A percentile compares a stretch with the other conserved stretches of the same genome.
Conservation (phyloP, 2,113 vertebrate genomes). For the Siphamia tubifer region DNA sequence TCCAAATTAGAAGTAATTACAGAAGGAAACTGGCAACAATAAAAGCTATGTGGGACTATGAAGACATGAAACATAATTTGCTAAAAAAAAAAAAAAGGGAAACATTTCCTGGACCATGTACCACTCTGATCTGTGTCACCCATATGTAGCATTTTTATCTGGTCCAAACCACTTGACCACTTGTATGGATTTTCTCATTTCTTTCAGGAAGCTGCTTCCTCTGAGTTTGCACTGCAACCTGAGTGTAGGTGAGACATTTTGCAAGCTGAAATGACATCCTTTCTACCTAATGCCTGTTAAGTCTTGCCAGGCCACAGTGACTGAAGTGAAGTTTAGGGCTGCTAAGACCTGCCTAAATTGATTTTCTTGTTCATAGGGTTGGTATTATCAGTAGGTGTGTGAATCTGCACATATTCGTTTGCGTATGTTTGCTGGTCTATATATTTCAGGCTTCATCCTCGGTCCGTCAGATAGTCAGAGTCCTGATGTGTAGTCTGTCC, state of each 20-base stretch:
- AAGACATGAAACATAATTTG: too few species aligned
- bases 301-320: constrained; percentile 27
- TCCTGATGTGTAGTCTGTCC: not conserved
- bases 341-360: not conserved
- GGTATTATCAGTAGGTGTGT: constrained; percentile 2
- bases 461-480: not conserved
- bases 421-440: not conserved
- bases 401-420: not conserved
- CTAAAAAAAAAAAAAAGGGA: too few species aligned
- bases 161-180: too few species aligned
- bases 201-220: too few species aligned
- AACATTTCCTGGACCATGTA: too few species aligned
- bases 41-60: too few species aligned
- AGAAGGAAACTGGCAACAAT: too few species aligned
- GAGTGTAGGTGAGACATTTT: not conserved
- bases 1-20: too few species aligned
- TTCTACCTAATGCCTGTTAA: constrained; percentile 4
- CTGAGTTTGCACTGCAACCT: constrained; percentile 2
- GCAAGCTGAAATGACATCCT: not conserved
- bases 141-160: too few species aligned
- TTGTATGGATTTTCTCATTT: too few species aligned
- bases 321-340: constrained; percentile 12
- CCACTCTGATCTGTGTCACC: too few species aligned
- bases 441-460: constrained; percentile 9
- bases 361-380: constrained; percentile 1